Conservation (phyloP, 2,888 invertebrate species). For the Cactoblastis cactorum region DNA sequence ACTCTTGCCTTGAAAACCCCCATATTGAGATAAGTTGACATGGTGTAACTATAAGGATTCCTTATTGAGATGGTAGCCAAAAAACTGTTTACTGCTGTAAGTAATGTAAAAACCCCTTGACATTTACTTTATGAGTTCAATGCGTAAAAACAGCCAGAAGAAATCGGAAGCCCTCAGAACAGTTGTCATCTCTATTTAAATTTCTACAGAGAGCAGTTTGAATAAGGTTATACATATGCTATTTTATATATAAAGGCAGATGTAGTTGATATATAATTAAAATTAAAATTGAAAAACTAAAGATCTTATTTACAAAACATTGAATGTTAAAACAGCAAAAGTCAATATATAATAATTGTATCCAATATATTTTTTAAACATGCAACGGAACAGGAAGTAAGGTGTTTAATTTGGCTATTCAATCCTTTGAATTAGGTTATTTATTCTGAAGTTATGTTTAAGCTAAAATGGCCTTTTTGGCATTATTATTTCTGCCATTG, state of each 20-base stretch:
- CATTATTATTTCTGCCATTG: conserved; percentile 4
- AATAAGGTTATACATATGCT: not conserved
- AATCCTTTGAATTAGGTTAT: conserved; percentile 15
- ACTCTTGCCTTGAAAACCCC: too few relatives aligned
- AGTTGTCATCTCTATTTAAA: not conserved
- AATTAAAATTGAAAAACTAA: too few relatives aligned
- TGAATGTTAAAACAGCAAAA: too few relatives aligned
- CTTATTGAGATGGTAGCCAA: too few relatives aligned
- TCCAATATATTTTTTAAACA: not conserved
- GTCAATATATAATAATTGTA: not conserved
- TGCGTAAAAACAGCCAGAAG: not conserved
- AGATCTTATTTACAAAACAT: too few relatives aligned
- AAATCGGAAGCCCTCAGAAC: conserved; percentile 3
- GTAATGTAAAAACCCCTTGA: not conserved
- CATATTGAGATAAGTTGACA: too few relatives aligned
- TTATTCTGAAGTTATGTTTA: not conserved
- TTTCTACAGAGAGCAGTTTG: not conserved
- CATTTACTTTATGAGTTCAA: not conserved
- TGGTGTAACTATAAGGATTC: too few relatives aligned
- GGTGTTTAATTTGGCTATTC: conserved; percentile 18
- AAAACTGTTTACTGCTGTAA: not conserved
- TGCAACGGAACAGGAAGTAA: conserved; percentile 19
- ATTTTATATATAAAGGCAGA: too few relatives aligned
- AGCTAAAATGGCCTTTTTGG: not conserved
- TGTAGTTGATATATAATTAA: too few relatives aligned